Evolutionary conservation across 2,113 vertebrate species (phyloP), one percentile per base, ranked within the genome.

Genomic region (Pygoscelis adeliae): DNA sequence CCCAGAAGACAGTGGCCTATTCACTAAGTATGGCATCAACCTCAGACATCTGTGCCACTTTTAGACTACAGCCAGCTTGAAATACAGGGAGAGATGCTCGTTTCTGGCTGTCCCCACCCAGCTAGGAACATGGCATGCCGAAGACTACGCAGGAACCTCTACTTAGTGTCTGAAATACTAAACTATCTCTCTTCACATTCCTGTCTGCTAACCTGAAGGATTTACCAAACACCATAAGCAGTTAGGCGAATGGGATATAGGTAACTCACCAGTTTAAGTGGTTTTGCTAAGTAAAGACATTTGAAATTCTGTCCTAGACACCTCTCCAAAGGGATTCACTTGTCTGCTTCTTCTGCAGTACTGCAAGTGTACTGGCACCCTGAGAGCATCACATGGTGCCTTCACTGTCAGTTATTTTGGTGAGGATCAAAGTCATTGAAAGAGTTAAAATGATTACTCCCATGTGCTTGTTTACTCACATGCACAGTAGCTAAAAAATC

Each of bases 281-380:
- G 3, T 83, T 91, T 73, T 66, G 29, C 23, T 73, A 50, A 58
- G 10, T 62, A 69, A 56, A 11, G 26, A 67, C 23, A 80, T 58
- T 53, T 83, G 53, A 86, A 97, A 92, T 4, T 44, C 58, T 90
- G 32, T 58, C 58, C 67, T 84, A 81, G 83, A 34, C 22, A 86
- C 6, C 23, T n/a, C 26, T 40, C 32, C 83, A 69, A 56, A 70
- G 49, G 19, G n/a, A 67, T 74, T 95, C 6, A 52, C 17, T 65
- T 52, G 10, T 72, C 78, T 95, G 66, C 36, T 91, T 14, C 83
- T 90, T 96, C 42, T 77, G 42, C 74, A 77, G 42, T 18, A 25
- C 21, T 65, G 40, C 58, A 86, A 62, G 5, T 58, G 6, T 44
- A 38, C 34, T 23, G 59, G 56, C 7, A 71, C 22, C 15, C 32